Evolutionary conservation across 92 coral and sea anemone genomes (phyloP), one percentile per base, ranked within the genome.

Genomic region (Parazoanthus swiftii): DNA sequence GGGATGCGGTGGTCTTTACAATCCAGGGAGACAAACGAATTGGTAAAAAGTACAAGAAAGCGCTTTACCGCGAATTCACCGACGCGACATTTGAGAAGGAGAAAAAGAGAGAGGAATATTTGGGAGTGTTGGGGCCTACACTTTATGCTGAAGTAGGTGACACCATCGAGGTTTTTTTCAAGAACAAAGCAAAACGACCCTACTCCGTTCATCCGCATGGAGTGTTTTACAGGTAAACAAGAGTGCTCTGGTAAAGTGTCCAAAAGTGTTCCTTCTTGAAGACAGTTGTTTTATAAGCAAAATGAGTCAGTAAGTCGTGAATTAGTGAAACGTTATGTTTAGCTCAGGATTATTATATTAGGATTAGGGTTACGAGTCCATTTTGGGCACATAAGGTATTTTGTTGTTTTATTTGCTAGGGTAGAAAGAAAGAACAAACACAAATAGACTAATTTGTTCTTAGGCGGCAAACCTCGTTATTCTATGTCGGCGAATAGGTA

Each of bases 121-220:
- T 95, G 54, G 98, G 98, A 65, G 83, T 95, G 18, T 89, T 95
- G 86, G 98, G 98, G 10, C 98, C 98, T 1, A 91, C 89, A 51
- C 58, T 95, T 48, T 88, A 89, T 66, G 98, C 98, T 29, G 98
- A 95, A 82, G 95, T 95, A 81, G 98, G 96, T 36, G 98, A 95
- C 77, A 95, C 93, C 18, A 91, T 95, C 74, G 90, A 92, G 80
- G 94, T 95, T 44, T 89, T 84, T 35, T 95, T 95, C 78, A 93
- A 91, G 81, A 95, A 95, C 91, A 77, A 10, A 21, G 98, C 98
- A 0, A 16, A 83, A 16, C 72, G 91, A 37, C 77, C 80, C 20
- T 95, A 89, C 70, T 95, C 98, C 51, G 77, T 95, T 65, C 98
- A 95, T 82, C 98, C 98, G 5, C 95, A 93, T 74, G 98, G 98